Evolutionary conservation across 2,888 invertebrate genomes (phyloP), one percentile per base, ranked within the genome.

Genomic region (Microctonus brassicae): DNA sequence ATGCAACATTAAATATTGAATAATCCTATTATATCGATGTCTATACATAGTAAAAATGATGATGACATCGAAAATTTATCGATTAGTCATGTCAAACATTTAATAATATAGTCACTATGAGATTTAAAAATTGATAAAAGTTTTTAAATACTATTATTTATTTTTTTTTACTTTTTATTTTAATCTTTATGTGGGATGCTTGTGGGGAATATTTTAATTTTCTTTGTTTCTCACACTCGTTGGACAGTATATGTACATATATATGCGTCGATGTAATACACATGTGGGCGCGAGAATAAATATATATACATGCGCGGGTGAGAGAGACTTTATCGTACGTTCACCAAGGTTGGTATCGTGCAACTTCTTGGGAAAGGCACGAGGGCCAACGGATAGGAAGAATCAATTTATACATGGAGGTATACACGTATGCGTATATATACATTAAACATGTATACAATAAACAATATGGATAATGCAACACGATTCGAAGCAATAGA

Each of bases 241-340:
- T 55, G 39, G 39, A n/a, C 39, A n/a, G n/a, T 13, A 39, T 39
- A 39, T 39, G 13, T 39, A 13, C n/a, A 39, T 1, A 39, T 39
- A 39, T 22, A 11, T 55, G 17, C 13, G 53, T 13, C 39, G 20
- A 62, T 22, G 34, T 39, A 39, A 39, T 60, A 69, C 36, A 57
- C 55, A 74, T 69, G 74, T 69, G 70, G 71, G 75, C 22, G 55
- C 24, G 69, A 69, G 62, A 68, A n/a, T n/a, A n/a, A n/a, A n/a
- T n/a, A 66, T 61, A 66, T 61, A 71, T 61, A 62, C 22, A 58
- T 36, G 67, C 24, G 34, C 39, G 39, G 61, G 69, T 68, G 29
- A 47, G 53, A 47, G 53, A 70, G 63, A 73, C 71, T 73, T 74
- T 76, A 71, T 71, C 73, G 69, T 73, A 70, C 68, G 55, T 73